phyloP scores from a whole-genome alignment of 2,888 invertebrate species.

The Polyploca ridens region DNA sequence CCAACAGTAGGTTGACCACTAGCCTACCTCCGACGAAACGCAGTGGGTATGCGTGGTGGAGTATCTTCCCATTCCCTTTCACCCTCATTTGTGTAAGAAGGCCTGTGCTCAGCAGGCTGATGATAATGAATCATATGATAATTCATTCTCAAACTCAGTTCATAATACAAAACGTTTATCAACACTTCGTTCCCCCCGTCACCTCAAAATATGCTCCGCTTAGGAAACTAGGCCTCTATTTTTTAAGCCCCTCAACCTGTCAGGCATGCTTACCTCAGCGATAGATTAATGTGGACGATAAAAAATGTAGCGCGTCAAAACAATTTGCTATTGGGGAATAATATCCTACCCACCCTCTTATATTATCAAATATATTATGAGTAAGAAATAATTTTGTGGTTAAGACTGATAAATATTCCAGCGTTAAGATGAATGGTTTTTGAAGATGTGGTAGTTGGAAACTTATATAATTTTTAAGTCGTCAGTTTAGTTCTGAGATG shows the following conservation, averaged over 20 bases:
- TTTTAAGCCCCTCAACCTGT: neutral
- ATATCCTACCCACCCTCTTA: neutral
- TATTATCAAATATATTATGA: neutral
- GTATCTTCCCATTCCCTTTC: too few species aligned
- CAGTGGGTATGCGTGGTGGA: too few species aligned
- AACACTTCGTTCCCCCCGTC: neutral
- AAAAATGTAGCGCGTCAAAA: slow-evolving; percentile 44
- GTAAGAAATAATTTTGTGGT: neutral
- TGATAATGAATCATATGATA: too few species aligned
- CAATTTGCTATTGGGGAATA: slow-evolving; percentile 35
- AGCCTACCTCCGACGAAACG: too few species aligned
- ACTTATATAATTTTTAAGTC: too few species aligned
- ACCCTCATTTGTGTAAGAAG: too few species aligned
- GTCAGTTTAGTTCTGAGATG: too few species aligned
- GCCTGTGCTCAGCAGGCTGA: too few species aligned
- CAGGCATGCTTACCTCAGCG: slow-evolving; percentile 10
- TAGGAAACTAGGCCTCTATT: neutral
- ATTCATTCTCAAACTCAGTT: too few species aligned
- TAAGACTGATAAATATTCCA: neutral
- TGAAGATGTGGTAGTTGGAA: neutral
- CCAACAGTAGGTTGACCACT: too few species aligned
- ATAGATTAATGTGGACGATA: slow-evolving; percentile 44
- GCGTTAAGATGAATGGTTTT: neutral
- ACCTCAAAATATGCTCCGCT: neutral
- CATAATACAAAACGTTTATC: neutral